Conservation (phyloP, 2,888 invertebrate genomes). For the Diarsia rubi region DNA sequence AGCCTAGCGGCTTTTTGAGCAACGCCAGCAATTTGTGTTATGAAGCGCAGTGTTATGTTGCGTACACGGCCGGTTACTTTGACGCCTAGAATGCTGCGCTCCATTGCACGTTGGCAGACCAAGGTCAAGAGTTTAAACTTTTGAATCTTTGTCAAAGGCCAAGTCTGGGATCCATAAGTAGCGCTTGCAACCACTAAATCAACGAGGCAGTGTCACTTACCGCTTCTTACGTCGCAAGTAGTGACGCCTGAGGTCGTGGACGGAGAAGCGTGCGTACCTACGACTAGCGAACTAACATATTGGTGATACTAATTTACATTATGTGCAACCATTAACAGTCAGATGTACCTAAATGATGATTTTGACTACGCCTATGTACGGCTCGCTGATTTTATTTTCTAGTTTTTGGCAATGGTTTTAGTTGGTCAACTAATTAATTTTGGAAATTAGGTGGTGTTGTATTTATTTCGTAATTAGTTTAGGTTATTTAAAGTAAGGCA, state of each 20-base stretch:
- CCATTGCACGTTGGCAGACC: no score
- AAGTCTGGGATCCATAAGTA: no score
- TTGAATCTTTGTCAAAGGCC: no score
- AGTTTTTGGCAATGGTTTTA: slow-evolving; percentile 21
- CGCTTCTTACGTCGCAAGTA: neutral
- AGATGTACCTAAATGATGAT: slow-evolving; percentile 46
- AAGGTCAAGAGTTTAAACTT: no score
- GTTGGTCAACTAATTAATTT: slow-evolving; percentile 20
- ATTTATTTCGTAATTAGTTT: neutral
- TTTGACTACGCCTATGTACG: slow-evolving; percentile 24
- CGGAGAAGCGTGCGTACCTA: slow-evolving; percentile 33
- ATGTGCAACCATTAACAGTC: slow-evolving; percentile 34
- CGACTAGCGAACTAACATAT: slow-evolving; percentile 51
- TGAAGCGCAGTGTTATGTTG: no score
- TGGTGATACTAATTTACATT: slow-evolving; percentile 60
- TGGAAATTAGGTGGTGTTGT: neutral
- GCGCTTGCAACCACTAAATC: no score
- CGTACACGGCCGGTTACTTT: no score
- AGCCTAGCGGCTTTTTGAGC: no score
- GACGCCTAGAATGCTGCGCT: no score
- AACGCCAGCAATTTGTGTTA: no score
- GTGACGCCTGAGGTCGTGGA: neutral
- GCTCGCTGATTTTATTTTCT: slow-evolving; percentile 21
- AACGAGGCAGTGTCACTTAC: neutral
- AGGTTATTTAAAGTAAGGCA: neutral